Percentiles rank a stretch among this genome's conserved stretches.
These are phyloP conservation scores for Chaitophorus viminalis DNA, from an alignment of 2,888 invertebrate species.

Conservation along the genomic window DNA sequence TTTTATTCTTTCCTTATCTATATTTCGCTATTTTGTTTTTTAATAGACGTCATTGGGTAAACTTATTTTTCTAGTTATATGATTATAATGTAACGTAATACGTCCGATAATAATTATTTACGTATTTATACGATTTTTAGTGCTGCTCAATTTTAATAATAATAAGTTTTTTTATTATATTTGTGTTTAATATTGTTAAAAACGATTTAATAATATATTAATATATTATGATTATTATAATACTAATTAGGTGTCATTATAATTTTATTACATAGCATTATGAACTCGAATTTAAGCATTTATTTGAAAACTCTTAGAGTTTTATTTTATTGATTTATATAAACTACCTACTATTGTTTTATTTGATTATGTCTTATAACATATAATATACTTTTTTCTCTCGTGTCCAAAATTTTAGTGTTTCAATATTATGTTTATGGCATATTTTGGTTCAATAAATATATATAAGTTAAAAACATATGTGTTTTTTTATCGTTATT, in stretches of 20 bases:
- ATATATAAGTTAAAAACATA: constrained; percentile 15
- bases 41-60: constrained; percentile 40
- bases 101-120: constrained; percentile 55
- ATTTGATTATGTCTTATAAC: constrained; percentile 26
- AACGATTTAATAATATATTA: constrained; percentile 42
- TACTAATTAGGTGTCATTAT: constrained; percentile 24
- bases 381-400: constrained; percentile 36
- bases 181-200: constrained; percentile 40
- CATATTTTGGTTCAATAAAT: constrained; percentile 28
- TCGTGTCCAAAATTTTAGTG: constrained; percentile 31
- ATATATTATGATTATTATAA: constrained; percentile 25
- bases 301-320: constrained; percentile 50
- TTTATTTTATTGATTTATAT: constrained; percentile 30
- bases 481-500: neutral
- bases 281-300: constrained; percentile 48
- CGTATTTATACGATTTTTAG: constrained; percentile 46
- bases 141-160: constrained; percentile 53
- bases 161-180: constrained; percentile 48
- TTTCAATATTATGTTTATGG: constrained; percentile 44
- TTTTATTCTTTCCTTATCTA: constrained; percentile 7
- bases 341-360: constrained; percentile 31
- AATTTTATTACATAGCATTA: constrained; percentile 27
- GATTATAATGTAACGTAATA: constrained; percentile 49
- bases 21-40: constrained; percentile 32
- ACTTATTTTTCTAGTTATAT: constrained; percentile 47